Evolutionary conservation across 2,888 invertebrate species (phyloP).

Genomic region (Hirtodrosophila duncani): DNA sequence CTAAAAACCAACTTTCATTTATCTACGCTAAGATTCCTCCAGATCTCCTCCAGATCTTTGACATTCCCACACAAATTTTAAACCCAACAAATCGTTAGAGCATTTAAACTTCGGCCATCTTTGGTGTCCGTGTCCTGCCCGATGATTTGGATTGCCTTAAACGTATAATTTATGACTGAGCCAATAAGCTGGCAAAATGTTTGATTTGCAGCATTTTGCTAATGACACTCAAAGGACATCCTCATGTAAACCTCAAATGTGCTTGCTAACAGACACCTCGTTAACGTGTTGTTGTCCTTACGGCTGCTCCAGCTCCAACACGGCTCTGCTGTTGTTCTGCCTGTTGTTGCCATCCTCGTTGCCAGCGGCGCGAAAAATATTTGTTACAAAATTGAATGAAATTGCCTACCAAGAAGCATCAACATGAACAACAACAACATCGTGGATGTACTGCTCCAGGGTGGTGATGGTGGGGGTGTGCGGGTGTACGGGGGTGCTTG

Average conservation of each 20-base stretch:
- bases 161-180: constrained; percentile 40
- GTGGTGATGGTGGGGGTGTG: too few species aligned
- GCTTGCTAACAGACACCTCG: constrained; percentile 42
- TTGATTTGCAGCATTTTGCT: constrained; percentile 43
- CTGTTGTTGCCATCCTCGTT: constrained; percentile 32
- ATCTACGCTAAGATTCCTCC: too few species aligned
- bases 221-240: constrained; percentile 49
- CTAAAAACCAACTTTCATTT: too few species aligned
- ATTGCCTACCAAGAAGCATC: constrained; percentile 44
- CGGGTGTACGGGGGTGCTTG: too few species aligned
- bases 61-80: too few species aligned
- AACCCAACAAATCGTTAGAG: too few species aligned
- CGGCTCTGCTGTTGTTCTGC: not conserved
- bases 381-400: constrained; percentile 54
- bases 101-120: too few species aligned
- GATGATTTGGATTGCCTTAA: too few species aligned
- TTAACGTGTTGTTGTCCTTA: constrained; percentile 15
- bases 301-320: not conserved
- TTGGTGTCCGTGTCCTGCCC: too few species aligned
- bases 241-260: constrained; percentile 40
- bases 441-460: too few species aligned
- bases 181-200: constrained; percentile 29
- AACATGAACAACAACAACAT: constrained; percentile 13
- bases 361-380: constrained; percentile 48
- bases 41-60: too few species aligned